Evolutionary conservation across 2,888 invertebrate genomes (phyloP).

Genomic region (Tipula helvola): DNA sequence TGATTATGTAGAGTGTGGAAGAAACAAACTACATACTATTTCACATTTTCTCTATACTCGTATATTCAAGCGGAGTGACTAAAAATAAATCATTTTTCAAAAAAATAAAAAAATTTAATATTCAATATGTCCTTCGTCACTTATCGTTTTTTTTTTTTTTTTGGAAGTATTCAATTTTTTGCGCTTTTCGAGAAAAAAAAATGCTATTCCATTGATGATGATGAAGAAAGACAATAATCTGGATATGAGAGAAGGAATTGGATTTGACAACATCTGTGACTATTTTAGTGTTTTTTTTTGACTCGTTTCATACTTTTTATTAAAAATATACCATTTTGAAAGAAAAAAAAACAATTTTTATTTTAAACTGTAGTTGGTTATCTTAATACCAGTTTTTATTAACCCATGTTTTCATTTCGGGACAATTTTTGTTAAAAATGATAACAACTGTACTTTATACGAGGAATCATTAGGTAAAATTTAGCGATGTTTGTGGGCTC

Average conservation of each 20-base stretch:
- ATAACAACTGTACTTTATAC: not conserved
- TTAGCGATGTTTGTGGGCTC: too few species aligned
- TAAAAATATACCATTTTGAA: not conserved
- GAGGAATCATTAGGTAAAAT: too few species aligned
- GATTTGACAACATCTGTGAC: not conserved
- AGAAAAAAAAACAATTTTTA: not conserved
- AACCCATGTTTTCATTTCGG: not conserved
- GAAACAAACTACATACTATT: not conserved
- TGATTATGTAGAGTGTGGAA: not conserved
- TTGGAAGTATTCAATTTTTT: not conserved
- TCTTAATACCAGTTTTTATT: not conserved
- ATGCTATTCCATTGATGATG: not conserved
- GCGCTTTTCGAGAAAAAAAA: not conserved
- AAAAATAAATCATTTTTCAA: not conserved
- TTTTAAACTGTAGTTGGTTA: not conserved
- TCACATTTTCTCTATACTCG: not conserved
- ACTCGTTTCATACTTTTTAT: not conserved
- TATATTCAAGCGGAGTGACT: not conserved
- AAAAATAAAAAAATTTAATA: not conserved
- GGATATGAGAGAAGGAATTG: not conserved
- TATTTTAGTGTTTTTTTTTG: not conserved
- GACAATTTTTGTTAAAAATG: too few species aligned
- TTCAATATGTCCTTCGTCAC: conserved; percentile 4
- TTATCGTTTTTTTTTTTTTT: not conserved
- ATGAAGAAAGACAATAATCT: not conserved